phyloP scores from a whole-genome alignment of 1,140 invertebrate species.

The Pantala flavescens region DNA sequence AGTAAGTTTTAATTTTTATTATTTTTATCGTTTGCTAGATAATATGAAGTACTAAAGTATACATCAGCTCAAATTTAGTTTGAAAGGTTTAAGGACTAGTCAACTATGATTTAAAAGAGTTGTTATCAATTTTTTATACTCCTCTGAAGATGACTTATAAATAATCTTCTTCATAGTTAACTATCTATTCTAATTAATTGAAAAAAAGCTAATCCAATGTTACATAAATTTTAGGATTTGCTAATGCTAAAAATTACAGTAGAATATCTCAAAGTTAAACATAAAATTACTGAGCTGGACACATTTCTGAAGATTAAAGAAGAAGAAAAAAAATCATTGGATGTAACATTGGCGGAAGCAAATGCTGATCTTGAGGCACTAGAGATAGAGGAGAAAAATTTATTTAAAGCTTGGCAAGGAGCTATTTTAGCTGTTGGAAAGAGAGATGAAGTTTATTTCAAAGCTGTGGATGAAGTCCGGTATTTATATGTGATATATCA shows the following conservation, averaged over 20 bases:
- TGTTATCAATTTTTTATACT: too few species aligned
- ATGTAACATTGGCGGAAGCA: slow-evolving; percentile 43
- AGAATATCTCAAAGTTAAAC: background rate
- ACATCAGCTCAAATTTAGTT: background rate
- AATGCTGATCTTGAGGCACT: slow-evolving; percentile 58
- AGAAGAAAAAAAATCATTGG: slow-evolving; percentile 35
- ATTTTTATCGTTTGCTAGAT: background rate
- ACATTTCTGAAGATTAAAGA: slow-evolving; percentile 26
- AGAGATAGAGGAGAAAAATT: slow-evolving; percentile 51
- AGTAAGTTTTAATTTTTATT: background rate
- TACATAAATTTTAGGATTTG: background rate
- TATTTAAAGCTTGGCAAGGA: slow-evolving; percentile 50
- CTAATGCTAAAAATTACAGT: background rate
- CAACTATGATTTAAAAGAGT: background rate
- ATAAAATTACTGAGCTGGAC: background rate
- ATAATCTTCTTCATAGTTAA: background rate
- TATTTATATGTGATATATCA: too few species aligned
- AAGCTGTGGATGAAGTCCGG: slow-evolving; percentile 43
- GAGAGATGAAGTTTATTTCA: slow-evolving; percentile 50
- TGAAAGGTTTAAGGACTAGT: too few species aligned
- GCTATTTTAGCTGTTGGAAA: background rate
- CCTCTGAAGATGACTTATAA: background rate
- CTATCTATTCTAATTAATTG: background rate
- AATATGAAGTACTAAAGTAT: background rate
- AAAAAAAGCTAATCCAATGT: background rate